Evolutionary conservation across 2,888 invertebrate genomes (phyloP).

Genomic region (Danaus chrysippus): DNA sequence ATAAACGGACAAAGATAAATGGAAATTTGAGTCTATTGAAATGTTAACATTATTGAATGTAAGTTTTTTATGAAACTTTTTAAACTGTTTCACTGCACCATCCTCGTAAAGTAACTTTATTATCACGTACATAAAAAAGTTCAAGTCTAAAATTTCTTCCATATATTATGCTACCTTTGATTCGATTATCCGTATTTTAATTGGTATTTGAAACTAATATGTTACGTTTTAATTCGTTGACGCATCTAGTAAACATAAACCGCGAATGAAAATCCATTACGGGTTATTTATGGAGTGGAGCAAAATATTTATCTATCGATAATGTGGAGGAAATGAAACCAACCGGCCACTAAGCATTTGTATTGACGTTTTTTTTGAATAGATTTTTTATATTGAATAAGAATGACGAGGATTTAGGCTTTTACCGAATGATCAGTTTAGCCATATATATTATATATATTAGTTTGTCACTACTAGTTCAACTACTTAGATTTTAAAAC

Average conservation of each 20-base stretch:
- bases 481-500: too few relatives aligned
- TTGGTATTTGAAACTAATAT: background rate
- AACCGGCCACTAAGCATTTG: constrained; percentile 29
- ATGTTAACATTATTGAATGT: background rate
- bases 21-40: constrained; percentile 12
- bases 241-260: constrained; percentile 30
- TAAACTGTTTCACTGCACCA: background rate
- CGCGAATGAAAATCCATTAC: constrained; percentile 70
- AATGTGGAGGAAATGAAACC: constrained; percentile 66
- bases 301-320: constrained; percentile 77
- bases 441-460: too few relatives aligned
- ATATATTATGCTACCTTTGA: too few relatives aligned
- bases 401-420: background rate
- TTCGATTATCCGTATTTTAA: too few relatives aligned
- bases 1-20: constrained; percentile 27
- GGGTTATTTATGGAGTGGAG: constrained; percentile 72
- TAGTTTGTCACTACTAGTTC: too few relatives aligned
- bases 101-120: too few relatives aligned
- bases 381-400: constrained; percentile 22
- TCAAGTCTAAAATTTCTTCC: too few relatives aligned
- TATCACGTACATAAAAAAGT: too few relatives aligned
- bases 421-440: too few relatives aligned
- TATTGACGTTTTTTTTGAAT: constrained; percentile 26
- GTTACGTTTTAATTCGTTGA: background rate
- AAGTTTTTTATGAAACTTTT: background rate